Base-by-base conservation (phyloP, 1,140 invertebrate genomes). In the Lithobius niger region DNA sequence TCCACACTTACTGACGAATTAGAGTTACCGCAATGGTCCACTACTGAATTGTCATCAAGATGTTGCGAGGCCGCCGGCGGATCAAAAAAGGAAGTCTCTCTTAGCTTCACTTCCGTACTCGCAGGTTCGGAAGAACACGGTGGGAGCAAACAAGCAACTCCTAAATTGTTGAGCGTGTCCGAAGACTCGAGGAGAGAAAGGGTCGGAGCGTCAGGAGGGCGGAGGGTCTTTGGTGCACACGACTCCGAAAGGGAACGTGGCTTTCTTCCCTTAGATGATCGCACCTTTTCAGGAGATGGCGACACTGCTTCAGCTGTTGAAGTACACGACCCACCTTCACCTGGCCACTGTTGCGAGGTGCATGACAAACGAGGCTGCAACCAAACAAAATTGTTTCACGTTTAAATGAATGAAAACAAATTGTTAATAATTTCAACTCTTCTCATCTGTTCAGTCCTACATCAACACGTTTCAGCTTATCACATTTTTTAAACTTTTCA, bases 151-250 rank as follows among this genome's bases (percentile, higher is more conserved):
- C 43, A 45, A 6, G 43, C 18, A 4, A 21, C 43, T 13, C 4
- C 43, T 10, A 45, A 10, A 13, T 21, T 19, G 3, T 45, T 3
- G 16, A 45, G 22, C 3, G 16, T 21, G 22, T 21, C 18, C 3
- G 43, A 3, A 13, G 28, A 4, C 25, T 54, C 21, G 15, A 66
- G 31, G 6, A 69, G 62, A 24, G 65, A 66, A 36, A 65, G 43
- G 10, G 63, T 22, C n/a, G 66, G 67, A 13, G 61, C 59, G 3
- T 61, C 55, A n/a, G 65, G 62, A 47, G 65, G 65, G 42, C 59
- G 36, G 18, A 69, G 50, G 2, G 66, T 59, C 45, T 68, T 68
- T 3, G 67, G 66, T 13, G 66, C 58, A 40, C 60, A 3, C 13
- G 48, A 4, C 27, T 50, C 48, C 10, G 44, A 47, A 22, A 13